Evolutionary conservation across 2,113 vertebrate genomes (phyloP).

Genomic region (Pachycephala philippinensis): DNA sequence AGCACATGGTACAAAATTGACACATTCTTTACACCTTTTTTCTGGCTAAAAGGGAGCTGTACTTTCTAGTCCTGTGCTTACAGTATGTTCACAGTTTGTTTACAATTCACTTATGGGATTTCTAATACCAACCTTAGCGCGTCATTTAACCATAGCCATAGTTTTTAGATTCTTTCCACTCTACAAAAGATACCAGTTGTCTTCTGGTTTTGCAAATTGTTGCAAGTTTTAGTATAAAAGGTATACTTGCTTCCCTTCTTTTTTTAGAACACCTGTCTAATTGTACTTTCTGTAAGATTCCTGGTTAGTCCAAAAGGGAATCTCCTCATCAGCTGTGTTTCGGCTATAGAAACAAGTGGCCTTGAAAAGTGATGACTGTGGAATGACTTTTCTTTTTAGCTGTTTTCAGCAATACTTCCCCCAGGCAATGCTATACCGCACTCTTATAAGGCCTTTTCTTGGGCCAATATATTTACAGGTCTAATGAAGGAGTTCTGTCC

Average conservation of each 20-base stretch:
- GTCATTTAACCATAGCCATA: not conserved
- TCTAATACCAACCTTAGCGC: not conserved
- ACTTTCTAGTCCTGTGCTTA: not conserved
- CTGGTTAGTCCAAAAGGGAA: not conserved
- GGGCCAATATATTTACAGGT: not conserved
- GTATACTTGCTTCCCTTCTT: not conserved
- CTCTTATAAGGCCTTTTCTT: not conserved
- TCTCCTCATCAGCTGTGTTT: not conserved
- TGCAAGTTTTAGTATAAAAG: not conserved
- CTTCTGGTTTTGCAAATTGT: not conserved
- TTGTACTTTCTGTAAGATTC: not conserved
- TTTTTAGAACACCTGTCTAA: not conserved
- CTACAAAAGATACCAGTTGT: not conserved
- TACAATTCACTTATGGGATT: not conserved
- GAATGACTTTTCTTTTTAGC: not conserved
- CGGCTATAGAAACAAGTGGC: not conserved
- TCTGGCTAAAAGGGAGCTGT: not conserved
- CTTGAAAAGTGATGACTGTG: not conserved
- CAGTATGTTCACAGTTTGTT: not conserved
- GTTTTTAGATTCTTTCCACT: not conserved
- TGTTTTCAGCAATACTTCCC: not conserved
- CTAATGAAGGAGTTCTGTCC: constrained; percentile 16
- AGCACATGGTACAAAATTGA: not conserved
- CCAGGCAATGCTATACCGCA: not conserved
- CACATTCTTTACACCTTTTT: not conserved